Evolutionary conservation across 2,888 invertebrate genomes (phyloP).

Genomic region (Aleiodes testaceus): DNA sequence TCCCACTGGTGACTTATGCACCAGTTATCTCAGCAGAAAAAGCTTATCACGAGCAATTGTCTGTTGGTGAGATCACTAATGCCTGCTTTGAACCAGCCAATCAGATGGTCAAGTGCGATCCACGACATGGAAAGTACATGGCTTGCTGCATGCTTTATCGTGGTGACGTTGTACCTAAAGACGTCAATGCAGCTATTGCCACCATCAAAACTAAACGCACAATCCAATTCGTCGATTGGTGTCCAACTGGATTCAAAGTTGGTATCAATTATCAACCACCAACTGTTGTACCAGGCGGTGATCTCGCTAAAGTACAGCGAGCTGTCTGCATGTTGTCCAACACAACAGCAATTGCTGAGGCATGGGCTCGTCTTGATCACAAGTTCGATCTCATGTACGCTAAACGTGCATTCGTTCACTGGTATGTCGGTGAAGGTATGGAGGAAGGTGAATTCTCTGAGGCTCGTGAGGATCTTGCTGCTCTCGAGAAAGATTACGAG

Average conservation of each 20-base stretch:
- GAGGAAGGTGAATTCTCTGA: constrained; percentile 89
- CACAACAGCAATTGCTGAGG: constrained; percentile 81
- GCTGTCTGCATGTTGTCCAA: constrained; percentile 82
- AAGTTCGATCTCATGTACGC: constrained; percentile 83
- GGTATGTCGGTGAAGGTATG: constrained; percentile 90
- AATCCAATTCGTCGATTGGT: constrained; percentile 41
- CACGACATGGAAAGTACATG: constrained; percentile 76
- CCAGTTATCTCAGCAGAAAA: constrained; percentile 77
- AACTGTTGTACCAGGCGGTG: constrained; percentile 74
- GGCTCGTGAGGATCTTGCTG: constrained; percentile 85
- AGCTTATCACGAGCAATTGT: constrained; percentile 76
- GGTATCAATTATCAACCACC: constrained; percentile 75
- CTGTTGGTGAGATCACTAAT: constrained; percentile 77
- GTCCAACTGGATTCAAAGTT: constrained; percentile 33
- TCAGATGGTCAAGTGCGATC: constrained; percentile 77
- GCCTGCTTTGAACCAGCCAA: constrained; percentile 79
- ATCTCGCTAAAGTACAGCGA: constrained; percentile 77
- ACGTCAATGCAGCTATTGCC: constrained; percentile 76
- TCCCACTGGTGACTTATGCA: constrained; percentile 76
- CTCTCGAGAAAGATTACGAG: constrained; percentile 82
- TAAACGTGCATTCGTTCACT: constrained; percentile 81
- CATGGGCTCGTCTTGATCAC: constrained; percentile 80
- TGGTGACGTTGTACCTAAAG: constrained; percentile 72
- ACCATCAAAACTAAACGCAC: constrained; percentile 77
- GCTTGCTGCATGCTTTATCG: constrained; percentile 76